Evolutionary conservation across 2,113 vertebrate genomes (phyloP).

Genomic region (Lepisosteus osseus): DNA sequence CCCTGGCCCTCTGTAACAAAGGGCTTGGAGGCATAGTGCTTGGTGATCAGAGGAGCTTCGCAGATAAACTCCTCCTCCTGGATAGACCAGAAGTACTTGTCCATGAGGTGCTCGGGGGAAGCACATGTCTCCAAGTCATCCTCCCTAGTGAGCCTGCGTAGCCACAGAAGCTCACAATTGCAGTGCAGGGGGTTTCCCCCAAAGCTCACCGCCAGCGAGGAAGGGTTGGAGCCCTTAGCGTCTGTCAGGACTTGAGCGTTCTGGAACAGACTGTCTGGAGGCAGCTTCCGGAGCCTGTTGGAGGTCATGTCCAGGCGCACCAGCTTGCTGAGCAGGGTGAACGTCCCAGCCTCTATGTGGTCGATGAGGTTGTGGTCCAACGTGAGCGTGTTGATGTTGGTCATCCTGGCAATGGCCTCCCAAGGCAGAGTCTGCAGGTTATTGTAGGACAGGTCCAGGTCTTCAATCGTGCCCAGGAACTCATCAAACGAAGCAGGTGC

Average conservation of each 20-base stretch:
- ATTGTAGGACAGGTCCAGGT: conserved; percentile 91
- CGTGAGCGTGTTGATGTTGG: conserved; percentile 84
- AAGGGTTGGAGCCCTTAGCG: conserved; percentile 65
- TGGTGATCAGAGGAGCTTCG: conserved; percentile 81
- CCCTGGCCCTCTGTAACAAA: conserved; percentile 86
- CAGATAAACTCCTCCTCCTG: conserved; percentile 89
- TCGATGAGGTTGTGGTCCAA: conserved; percentile 92
- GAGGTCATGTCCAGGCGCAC: conserved; percentile 89
- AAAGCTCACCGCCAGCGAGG: conserved; percentile 78
- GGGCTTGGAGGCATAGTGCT: conserved; percentile 68
- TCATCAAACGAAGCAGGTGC: conserved; percentile 78
- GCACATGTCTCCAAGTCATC: conserved; percentile 90
- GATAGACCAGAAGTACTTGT: conserved; percentile 90
- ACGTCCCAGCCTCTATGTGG: conserved; percentile 79
- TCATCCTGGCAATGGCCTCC: conserved; percentile 88
- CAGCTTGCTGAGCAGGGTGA: conserved; percentile 82
- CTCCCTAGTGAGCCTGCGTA: conserved; percentile 76
- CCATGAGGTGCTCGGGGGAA: conserved; percentile 83
- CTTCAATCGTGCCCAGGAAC: conserved; percentile 87
- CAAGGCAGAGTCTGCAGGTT: conserved; percentile 83
- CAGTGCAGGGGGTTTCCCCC: conserved; percentile 89
- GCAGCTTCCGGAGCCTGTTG: conserved; percentile 87
- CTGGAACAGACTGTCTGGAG: conserved; percentile 79
- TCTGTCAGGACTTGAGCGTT: conserved; percentile 71
- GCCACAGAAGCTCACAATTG: conserved; percentile 90